phyloP scores from a whole-genome alignment of 2,888 invertebrate genomes.

The Scaptodrosophila latifasciaeformis region DNA sequence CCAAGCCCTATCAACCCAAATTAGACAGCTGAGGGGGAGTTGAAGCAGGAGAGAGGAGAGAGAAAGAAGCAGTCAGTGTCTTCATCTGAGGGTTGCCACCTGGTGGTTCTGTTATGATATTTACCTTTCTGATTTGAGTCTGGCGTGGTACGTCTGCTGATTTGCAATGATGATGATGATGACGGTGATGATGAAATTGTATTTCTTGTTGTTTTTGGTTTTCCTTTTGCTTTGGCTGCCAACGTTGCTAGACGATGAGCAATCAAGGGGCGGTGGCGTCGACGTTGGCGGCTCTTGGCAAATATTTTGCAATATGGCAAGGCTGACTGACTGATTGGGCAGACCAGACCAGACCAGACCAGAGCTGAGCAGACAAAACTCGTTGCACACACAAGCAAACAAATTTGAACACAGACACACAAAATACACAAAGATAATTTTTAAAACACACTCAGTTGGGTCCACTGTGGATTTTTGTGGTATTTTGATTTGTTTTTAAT shows the following conservation, averaged over 20 bases:
- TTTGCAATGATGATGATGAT: too few relatives aligned
- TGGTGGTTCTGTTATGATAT: constrained; percentile 25
- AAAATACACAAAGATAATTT: not conserved
- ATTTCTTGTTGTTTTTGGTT: constrained; percentile 6
- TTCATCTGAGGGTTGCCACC: constrained; percentile 27
- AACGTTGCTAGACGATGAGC: not conserved
- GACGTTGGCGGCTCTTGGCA: not conserved
- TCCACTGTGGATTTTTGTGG: too few relatives aligned
- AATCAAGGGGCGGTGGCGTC: not conserved
- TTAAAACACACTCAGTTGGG: too few relatives aligned
- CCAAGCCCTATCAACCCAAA: constrained; percentile 27
- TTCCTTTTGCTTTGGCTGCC: not conserved
- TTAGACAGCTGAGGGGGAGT: not conserved
- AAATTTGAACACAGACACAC: constrained; percentile 10
- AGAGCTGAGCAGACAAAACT: constrained; percentile 39
- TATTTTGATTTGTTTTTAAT: not conserved
- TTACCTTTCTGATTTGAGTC: constrained; percentile 33
- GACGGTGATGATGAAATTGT: too few relatives aligned
- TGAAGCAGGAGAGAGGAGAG: not conserved
- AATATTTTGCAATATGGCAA: constrained; percentile 7
- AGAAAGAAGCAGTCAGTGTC: constrained; percentile 4
- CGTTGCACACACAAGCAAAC: constrained; percentile 22
- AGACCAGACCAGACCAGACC: not conserved
- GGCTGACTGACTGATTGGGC: not conserved
- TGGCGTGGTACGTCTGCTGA: constrained; percentile 11